Percentiles rank a stretch among this genome's conserved stretches.
Evolutionary conservation across 2,113 vertebrate genomes (phyloP).

Genomic region (Accipiter virgatus): DNA sequence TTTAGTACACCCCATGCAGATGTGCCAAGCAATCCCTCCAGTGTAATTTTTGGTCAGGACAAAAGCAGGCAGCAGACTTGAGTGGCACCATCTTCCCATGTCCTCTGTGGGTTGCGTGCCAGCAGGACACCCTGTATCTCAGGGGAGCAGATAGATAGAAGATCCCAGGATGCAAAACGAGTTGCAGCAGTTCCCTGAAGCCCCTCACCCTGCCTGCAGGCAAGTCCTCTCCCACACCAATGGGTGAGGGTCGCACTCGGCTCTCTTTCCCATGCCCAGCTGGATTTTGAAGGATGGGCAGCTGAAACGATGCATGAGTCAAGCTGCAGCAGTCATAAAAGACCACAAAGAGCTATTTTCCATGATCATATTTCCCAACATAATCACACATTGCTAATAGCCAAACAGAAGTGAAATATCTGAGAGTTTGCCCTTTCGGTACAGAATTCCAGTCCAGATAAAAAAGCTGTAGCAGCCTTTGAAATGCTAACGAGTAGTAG

Average conservation of each 20-base stretch:
- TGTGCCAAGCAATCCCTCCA: background rate
- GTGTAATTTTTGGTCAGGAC: background rate
- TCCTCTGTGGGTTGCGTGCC: fast-evolving
- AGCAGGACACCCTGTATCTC: background rate
- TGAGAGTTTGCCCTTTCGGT: background rate
- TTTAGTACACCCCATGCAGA: background rate
- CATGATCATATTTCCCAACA: background rate
- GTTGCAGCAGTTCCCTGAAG: background rate
- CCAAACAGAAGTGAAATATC: background rate
- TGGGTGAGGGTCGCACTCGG: background rate
- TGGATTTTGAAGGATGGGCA: background rate
- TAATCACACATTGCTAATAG: background rate
- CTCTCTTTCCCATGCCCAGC: background rate
- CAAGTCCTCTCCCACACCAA: background rate
- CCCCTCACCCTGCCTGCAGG: background rate
- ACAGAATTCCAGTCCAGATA: background rate
- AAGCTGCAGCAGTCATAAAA: background rate
- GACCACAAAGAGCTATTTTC: background rate
- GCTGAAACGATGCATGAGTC: background rate
- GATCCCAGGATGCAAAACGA: fast-evolving
- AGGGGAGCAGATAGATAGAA: background rate
- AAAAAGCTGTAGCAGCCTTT: background rate
- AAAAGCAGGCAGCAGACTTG: background rate
- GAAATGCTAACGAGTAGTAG: background rate
- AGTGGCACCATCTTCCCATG: background rate